Conservation (phyloP, 2,797 vertebrate species). For the Silurus lanzhouensis region DNA sequence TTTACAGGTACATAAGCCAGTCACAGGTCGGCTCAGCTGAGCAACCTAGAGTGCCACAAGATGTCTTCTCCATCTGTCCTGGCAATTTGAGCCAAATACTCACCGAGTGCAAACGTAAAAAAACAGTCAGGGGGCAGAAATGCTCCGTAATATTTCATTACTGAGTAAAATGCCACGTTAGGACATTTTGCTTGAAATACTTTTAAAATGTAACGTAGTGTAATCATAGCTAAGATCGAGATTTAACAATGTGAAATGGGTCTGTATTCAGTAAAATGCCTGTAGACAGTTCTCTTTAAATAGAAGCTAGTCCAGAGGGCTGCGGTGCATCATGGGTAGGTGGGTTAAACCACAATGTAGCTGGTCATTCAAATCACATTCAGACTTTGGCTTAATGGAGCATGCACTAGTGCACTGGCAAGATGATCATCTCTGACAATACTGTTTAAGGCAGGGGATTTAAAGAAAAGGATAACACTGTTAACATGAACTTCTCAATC, state of each 20-base stretch:
- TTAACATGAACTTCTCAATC: not conserved
- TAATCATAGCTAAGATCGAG: constrained; percentile 20
- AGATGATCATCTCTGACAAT: constrained; percentile 21
- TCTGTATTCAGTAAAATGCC: constrained; percentile 37
- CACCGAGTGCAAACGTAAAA: constrained; percentile 41
- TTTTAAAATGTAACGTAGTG: not conserved
- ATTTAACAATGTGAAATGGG: constrained; percentile 32
- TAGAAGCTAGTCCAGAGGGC: constrained; percentile 45
- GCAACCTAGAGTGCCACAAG: constrained; percentile 70
- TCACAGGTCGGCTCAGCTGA: constrained; percentile 59
- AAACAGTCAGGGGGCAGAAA: constrained; percentile 23
- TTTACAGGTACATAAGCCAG: constrained; percentile 48
- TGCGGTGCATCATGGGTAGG: constrained; percentile 42
- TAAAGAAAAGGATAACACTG: constrained; percentile 5
- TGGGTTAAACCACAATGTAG: constrained; percentile 26
- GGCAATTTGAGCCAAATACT: constrained; percentile 64
- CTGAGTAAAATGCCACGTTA: constrained; percentile 1
- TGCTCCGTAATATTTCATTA: constrained; percentile 31
- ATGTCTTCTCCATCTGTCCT: constrained; percentile 76
- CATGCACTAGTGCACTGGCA: not conserved
- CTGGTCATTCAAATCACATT: constrained; percentile 14
- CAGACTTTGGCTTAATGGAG: constrained; percentile 23
- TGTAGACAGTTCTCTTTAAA: constrained; percentile 48
- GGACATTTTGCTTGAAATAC: not conserved
- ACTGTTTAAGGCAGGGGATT: constrained; percentile 26